phyloP scores from a whole-genome alignment of 2,113 vertebrate genomes.

The Toxotes chatareus region DNA sequence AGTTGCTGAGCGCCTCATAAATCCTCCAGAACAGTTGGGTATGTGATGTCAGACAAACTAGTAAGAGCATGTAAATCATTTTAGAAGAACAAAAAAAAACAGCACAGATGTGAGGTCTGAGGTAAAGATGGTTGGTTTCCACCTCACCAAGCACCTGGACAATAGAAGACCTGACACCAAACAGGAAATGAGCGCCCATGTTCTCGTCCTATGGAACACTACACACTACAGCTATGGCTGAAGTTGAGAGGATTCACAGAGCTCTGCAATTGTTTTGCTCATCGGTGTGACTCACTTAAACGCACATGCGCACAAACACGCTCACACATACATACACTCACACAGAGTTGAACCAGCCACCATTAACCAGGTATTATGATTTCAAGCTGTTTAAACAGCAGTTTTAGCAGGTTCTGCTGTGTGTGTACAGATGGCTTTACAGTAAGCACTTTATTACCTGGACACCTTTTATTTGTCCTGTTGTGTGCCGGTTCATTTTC shows the following conservation, averaged over 20 bases:
- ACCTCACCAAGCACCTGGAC: conserved; percentile 24
- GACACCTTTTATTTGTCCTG: conserved; percentile 43
- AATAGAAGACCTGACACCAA: conserved; percentile 33
- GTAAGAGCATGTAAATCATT: conserved; percentile 25
- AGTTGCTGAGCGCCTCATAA: conserved; percentile 45
- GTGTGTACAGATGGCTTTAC: conserved; percentile 39
- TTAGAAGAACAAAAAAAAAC: not conserved
- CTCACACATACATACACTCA: not conserved
- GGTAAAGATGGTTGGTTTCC: not conserved
- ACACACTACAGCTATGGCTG: not conserved
- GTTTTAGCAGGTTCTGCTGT: conserved; percentile 18
- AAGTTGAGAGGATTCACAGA: conserved; percentile 8
- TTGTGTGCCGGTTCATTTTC: conserved; percentile 42
- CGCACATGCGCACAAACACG: conserved; percentile 1
- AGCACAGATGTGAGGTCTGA: not conserved
- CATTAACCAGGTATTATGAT: conserved; percentile 38
- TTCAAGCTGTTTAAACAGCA: conserved; percentile 49
- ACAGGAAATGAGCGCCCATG: no score
- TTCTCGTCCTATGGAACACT: conserved; percentile 11
- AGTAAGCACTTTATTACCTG: conserved; percentile 43
- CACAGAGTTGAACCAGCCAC: conserved; percentile 9
- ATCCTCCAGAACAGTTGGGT: conserved; percentile 39
- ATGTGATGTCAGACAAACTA: conserved; percentile 44
- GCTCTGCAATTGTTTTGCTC: conserved; percentile 19
- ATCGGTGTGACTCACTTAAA: conserved; percentile 9